These are phyloP conservation scores for Centropyge bicolor DNA, from an alignment of 2,797 vertebrate species.

Conservation along the genomic window DNA sequence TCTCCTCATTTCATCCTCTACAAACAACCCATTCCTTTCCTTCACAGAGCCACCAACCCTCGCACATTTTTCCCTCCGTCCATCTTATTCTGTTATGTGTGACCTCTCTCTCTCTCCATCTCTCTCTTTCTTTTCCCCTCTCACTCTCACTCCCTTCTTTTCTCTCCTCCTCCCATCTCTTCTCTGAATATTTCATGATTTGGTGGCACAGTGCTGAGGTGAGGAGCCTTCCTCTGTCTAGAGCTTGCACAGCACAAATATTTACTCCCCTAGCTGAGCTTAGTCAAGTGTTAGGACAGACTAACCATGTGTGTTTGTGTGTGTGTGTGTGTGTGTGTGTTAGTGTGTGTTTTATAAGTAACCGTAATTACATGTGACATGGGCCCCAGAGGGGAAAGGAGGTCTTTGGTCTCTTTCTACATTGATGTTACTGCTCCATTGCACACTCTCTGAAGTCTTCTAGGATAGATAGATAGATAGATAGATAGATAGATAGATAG, in stretches of 20 bases:
- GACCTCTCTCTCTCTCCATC: slow-evolving; percentile 64
- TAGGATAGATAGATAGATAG: slow-evolving; percentile 30
- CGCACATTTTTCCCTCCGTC: slow-evolving; percentile 61
- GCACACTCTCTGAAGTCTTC: slow-evolving; percentile 79
- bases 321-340: slow-evolving; percentile 54
- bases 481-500: slow-evolving; percentile 37
- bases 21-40: slow-evolving; percentile 64
- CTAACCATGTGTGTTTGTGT: slow-evolving; percentile 41
- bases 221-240: slow-evolving; percentile 87
- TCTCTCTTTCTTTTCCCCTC: slow-evolving; percentile 38
- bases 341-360: slow-evolving; percentile 79
- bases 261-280: slow-evolving; percentile 89
- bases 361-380: slow-evolving; percentile 90
- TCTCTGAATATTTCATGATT: slow-evolving; percentile 95
- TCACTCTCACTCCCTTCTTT: slow-evolving; percentile 32
- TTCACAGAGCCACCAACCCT: slow-evolving; percentile 62
- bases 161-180: slow-evolving; percentile 38
- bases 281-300: slow-evolving; percentile 70
- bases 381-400: slow-evolving; percentile 80
- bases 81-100: slow-evolving; percentile 66
- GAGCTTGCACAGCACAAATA: slow-evolving; percentile 91
- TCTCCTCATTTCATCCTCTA: slow-evolving; percentile 48
- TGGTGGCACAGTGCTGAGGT: slow-evolving; percentile 85
- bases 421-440: slow-evolving; percentile 74
- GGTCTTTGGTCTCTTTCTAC: slow-evolving; percentile 76